phyloP scores from a whole-genome alignment of 2,113 vertebrate species.

The Neoarius graeffei region DNA sequence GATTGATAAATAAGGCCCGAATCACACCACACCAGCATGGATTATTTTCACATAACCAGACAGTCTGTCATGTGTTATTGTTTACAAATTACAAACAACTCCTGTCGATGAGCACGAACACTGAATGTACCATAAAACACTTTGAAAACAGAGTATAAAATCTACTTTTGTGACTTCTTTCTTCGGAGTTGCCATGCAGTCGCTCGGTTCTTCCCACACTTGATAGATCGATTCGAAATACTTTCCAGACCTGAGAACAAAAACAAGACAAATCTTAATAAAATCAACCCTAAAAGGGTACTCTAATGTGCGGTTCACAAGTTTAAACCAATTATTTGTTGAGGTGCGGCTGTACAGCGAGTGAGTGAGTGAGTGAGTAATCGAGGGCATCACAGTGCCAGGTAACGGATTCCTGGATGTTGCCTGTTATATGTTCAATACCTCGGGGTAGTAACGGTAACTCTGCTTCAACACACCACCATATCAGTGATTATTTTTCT shows the following conservation, averaged over 20 bases:
- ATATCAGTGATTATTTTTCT: background rate
- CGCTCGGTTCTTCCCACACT: slow-evolving; percentile 85
- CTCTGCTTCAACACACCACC: no score
- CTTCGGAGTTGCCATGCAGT: slow-evolving; percentile 73
- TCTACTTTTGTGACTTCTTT: slow-evolving; percentile 74
- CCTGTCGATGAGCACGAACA: background rate
- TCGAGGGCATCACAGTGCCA: background rate
- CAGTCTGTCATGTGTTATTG: no score
- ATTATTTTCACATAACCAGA: no score
- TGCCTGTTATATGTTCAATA: background rate
- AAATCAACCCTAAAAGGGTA: background rate
- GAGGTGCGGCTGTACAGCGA: background rate
- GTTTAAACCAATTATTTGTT: background rate
- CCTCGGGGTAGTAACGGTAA: no score
- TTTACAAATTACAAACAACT: background rate
- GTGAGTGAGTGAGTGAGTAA: background rate
- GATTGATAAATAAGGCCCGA: background rate
- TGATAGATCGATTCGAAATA: slow-evolving; percentile 86
- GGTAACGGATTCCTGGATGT: background rate
- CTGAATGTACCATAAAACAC: background rate
- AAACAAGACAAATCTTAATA: background rate
- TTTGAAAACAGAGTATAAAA: background rate
- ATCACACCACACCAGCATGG: background rate
- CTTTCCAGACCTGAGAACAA: slow-evolving; percentile 79
- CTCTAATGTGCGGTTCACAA: background rate